These are phyloP conservation scores for Lepidurus packardi DNA, from an alignment of 1,140 invertebrate species.

Conservation along the genomic window DNA sequence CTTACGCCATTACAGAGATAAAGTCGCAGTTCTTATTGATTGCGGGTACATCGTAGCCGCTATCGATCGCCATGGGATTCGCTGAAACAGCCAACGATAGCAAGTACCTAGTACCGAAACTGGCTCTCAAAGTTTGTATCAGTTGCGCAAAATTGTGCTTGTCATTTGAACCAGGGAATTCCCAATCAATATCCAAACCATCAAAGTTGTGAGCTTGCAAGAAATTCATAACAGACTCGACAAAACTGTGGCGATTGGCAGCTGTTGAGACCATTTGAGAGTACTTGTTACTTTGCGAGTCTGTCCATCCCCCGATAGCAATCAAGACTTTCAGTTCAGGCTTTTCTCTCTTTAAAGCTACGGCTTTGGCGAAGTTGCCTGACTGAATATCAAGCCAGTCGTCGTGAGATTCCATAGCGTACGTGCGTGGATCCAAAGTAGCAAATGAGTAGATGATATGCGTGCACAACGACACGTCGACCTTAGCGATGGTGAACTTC, in stretches of 20 bases:
- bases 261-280: conserved; percentile 39
- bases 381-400: conserved; percentile 30
- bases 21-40: conserved; percentile 40
- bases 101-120: background rate
- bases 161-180: conserved; percentile 43
- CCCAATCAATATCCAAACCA: conserved; percentile 50
- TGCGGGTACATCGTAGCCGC: conserved; percentile 40
- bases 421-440: conserved; percentile 38
- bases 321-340: conserved; percentile 59
- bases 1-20: conserved; percentile 40
- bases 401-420: conserved; percentile 36
- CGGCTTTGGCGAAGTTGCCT: conserved; percentile 39
- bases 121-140: background rate
- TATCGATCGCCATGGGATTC: conserved; percentile 27
- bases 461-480: conserved; percentile 45
- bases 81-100: background rate
- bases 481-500: conserved; percentile 39
- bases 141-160: background rate
- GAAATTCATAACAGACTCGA: conserved; percentile 39
- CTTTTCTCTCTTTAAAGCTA: conserved; percentile 56
- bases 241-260: conserved; percentile 39
- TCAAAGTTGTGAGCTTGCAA: conserved; percentile 44
- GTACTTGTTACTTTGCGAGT: conserved; percentile 51
- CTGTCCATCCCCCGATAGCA: conserved; percentile 70
- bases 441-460: conserved; percentile 49